Evolutionary conservation across 2,797 vertebrate species (phyloP).

Genomic region (Falco biarmicus): DNA sequence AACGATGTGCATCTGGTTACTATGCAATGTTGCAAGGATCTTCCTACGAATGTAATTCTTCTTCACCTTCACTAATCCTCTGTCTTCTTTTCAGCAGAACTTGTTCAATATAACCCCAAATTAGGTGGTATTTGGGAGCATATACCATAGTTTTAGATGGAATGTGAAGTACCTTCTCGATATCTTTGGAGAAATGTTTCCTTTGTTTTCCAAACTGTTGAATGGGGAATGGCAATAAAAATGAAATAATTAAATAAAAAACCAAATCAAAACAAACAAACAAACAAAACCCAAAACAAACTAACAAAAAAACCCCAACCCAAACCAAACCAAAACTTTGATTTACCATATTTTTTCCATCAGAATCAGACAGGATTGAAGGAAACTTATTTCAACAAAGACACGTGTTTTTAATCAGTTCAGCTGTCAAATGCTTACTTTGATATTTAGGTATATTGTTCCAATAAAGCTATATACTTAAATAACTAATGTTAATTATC

Average conservation of each 20-base stretch:
- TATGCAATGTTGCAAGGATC: background rate
- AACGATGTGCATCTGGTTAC: rapidly evolving
- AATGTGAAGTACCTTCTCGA: background rate
- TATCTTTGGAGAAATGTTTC: background rate
- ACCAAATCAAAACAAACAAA: too few species aligned
- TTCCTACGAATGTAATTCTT: background rate
- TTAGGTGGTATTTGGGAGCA: background rate
- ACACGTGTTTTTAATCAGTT: background rate
- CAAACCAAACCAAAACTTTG: background rate
- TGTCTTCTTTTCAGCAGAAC: background rate
- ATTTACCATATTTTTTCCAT: background rate
- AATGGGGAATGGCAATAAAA: background rate
- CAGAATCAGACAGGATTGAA: background rate
- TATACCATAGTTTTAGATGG: background rate
- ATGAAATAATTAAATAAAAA: background rate
- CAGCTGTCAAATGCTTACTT: background rate
- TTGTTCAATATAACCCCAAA: background rate
- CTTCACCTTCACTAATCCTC: background rate
- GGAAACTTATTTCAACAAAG: background rate
- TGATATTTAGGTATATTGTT: background rate
- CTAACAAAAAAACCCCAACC: background rate
- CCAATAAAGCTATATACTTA: background rate
- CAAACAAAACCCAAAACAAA: too few species aligned
- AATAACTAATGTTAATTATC: background rate
- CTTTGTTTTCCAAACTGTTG: background rate